Conservation (phyloP, 2,888 invertebrate genomes). For the Cheilosia impressa region DNA sequence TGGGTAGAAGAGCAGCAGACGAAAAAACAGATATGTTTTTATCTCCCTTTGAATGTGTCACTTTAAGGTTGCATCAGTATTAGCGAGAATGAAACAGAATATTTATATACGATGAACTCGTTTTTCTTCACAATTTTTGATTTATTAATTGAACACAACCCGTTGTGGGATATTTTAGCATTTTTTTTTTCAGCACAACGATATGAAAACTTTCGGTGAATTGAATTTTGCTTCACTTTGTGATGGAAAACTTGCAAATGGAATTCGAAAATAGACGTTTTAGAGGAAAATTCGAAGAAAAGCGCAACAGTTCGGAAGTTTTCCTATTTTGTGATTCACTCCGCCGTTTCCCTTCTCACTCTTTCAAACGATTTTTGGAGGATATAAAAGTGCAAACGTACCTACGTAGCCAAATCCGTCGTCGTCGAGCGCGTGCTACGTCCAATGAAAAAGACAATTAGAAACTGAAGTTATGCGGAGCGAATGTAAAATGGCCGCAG, state of each 20-base stretch:
- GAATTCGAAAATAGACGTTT: slow-evolving; percentile 1
- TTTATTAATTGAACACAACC: slow-evolving; percentile 68
- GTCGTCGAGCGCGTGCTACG: slow-evolving; percentile 11
- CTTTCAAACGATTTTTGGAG: slow-evolving; percentile 36
- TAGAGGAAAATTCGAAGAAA: slow-evolving; percentile 16
- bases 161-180: slow-evolving; percentile 41
- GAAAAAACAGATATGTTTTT: slow-evolving; percentile 46
- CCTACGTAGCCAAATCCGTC: slow-evolving; percentile 30
- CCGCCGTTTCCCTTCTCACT: slow-evolving; percentile 42
- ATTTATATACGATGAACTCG: slow-evolving; percentile 38
- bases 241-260: not conserved
- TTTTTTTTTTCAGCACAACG: slow-evolving; percentile 24
- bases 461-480: slow-evolving; percentile 50
- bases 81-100: slow-evolving; percentile 44
- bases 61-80: slow-evolving; percentile 35
- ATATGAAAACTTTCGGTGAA: not conserved
- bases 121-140: slow-evolving; percentile 41
- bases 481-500: slow-evolving; percentile 69
- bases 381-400: slow-evolving; percentile 53
- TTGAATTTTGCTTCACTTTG: slow-evolving; percentile 5
- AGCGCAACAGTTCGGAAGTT: slow-evolving; percentile 68
- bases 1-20: slow-evolving; percentile 45
- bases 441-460: slow-evolving; percentile 62
- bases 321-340: slow-evolving; percentile 34
- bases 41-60: slow-evolving; percentile 63